These are phyloP conservation scores for Scomber colias DNA, from an alignment of 2,113 vertebrate genomes.

Conservation along the genomic window DNA sequence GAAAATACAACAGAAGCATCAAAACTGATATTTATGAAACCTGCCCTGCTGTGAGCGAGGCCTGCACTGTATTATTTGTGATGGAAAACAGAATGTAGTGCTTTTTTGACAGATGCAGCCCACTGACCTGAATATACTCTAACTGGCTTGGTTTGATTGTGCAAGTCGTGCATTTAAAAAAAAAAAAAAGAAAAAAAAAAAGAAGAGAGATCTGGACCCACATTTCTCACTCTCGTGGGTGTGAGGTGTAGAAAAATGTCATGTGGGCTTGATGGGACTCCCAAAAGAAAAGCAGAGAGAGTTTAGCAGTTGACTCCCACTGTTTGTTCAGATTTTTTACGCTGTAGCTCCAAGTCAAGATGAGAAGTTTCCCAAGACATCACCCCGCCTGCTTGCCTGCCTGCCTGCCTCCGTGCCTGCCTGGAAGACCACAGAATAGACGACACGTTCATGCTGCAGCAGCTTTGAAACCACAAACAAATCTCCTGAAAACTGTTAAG, in stretches of 20 bases:
- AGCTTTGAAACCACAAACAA: neutral
- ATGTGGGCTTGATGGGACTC: constrained; percentile 32
- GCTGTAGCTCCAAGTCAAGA: constrained; percentile 83
- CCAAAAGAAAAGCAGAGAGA: constrained; percentile 54
- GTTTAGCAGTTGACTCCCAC: constrained; percentile 83
- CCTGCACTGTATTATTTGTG: too few relatives aligned
- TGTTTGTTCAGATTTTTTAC: constrained; percentile 88
- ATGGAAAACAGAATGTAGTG: too few relatives aligned
- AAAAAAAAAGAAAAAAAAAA: neutral
- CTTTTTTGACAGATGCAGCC: too few relatives aligned
- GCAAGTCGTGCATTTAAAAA: too few relatives aligned
- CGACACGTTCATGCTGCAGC: neutral
- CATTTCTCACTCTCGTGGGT: constrained; percentile 16
- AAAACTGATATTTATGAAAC: too few relatives aligned
- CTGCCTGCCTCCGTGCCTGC: neutral
- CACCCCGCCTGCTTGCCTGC: constrained; percentile 17
- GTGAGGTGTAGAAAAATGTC: constrained; percentile 67
- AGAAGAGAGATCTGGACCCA: neutral
- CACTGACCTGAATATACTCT: too few relatives aligned
- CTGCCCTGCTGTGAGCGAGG: too few relatives aligned
- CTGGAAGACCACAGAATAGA: neutral
- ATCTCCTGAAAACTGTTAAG: neutral
- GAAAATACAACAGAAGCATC: too few relatives aligned
- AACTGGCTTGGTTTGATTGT: too few relatives aligned
- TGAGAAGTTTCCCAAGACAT: constrained; percentile 92